Evolutionary conservation across 1,140 invertebrate genomes (phyloP).

Genomic region (Drosophila burlai): DNA sequence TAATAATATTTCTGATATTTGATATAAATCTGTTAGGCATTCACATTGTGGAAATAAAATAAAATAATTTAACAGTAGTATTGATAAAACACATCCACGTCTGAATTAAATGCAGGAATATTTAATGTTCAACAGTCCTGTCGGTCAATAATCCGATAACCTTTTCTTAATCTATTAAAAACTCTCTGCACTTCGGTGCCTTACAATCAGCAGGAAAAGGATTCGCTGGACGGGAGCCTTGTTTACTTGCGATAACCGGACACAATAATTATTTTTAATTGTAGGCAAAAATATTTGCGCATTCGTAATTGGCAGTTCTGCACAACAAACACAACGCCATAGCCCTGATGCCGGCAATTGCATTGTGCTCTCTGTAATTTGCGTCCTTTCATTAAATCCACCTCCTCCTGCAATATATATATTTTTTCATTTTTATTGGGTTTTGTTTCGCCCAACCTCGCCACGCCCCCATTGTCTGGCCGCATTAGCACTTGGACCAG

Average conservation of each 20-base stretch:
- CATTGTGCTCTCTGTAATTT: slow-evolving; percentile 35
- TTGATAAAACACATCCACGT: too few relatives aligned
- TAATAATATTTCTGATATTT: neutral
- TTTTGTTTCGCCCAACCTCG: slow-evolving; percentile 38
- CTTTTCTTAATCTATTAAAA: neutral
- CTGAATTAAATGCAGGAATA: too few relatives aligned
- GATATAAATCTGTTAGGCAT: too few relatives aligned
- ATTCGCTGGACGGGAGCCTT: neutral
- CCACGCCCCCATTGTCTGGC: slow-evolving; percentile 64
- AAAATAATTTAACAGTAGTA: too few relatives aligned
- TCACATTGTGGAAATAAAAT: too few relatives aligned
- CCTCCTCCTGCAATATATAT: slow-evolving; percentile 12
- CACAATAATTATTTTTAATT: slow-evolving; percentile 76
- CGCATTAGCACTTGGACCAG: slow-evolving; percentile 79
- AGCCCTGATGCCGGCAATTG: slow-evolving; percentile 9
- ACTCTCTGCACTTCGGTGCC: neutral
- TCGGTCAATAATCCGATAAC: neutral
- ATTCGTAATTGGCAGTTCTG: slow-evolving; percentile 69
- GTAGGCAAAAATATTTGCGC: slow-evolving; percentile 63
- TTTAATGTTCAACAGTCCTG: neutral
- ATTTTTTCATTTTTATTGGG: slow-evolving; percentile 13
- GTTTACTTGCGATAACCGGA: slow-evolving; percentile 24
- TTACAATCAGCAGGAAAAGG: neutral
- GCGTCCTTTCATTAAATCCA: slow-evolving; percentile 64
- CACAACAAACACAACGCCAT: slow-evolving; percentile 31